Base-by-base conservation (phyloP, 2,797 vertebrate genomes). In the Crocidura indochinensis region DNA sequence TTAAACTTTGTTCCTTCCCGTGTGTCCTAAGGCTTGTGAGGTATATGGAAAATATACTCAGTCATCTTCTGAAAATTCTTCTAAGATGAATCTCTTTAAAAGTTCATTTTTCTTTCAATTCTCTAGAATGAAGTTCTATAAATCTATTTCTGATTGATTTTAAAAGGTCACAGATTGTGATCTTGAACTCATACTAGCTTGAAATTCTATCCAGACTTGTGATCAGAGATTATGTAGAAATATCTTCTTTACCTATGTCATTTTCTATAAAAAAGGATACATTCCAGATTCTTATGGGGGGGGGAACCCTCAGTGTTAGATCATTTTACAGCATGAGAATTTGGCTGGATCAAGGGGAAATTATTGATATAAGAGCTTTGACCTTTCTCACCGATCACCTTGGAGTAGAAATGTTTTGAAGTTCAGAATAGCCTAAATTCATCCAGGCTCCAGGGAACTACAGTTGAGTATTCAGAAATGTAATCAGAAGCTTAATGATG, bases 191-290 rank as follows among this genome's bases (percentile, higher is more conserved):
- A 11, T 29, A 31, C 22, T 24, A 38, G 38, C 44, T 51, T 91
- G 27, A 46, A 80, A 73, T 84, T 91, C 60, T 87, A 12, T 49
- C 17, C 29, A 49, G 31, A 78, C 7, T 26, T 60, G 7, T 84
- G 46, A 76, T 53, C 8, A 10, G 15, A 19, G 1, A 65, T 8
- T 72, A 22, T 64, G 26, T 65, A 27, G 53, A 31, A 78, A 65
- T 72, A 73, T 88, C 64, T 84, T 80, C 9, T 91, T 85, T 76
- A 24, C 24, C 65, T 77, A 3, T 71, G 64, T 38, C 83, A 20
- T 77, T 68, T 83, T 75, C 12, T 88, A 11, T 84, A 31, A 5
- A 22, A 77, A 79, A 83, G 15, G 4, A 60, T 11, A 87, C 8
- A 29, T 84, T n/a, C 8, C 26, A 51, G 44, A 64, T 91, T 92